Base-by-base conservation (phyloP, 2,797 vertebrate genomes). In the Pipistrellus pipistrellus region DNA sequence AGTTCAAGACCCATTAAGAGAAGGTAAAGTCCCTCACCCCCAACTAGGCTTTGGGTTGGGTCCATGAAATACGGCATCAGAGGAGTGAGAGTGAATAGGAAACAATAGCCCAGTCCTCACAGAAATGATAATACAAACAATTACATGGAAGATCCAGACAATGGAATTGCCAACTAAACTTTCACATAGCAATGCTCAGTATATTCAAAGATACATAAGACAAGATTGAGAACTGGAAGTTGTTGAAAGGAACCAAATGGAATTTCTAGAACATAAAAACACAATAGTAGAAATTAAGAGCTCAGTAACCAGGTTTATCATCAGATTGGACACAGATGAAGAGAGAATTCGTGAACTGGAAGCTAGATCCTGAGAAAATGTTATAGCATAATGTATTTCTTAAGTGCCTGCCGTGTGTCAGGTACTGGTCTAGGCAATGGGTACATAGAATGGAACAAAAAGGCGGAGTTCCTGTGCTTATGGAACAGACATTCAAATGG, bases 221-320 rank as follows among this genome's bases (percentile, higher is more conserved):
- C 7, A 89, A 88, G 75, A 85, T 8, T 23, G 38, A 69, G 30
- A 78, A 41, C 48, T 76, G 17, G 57, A 94, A 66, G 48, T 76
- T 44, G 48, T 20, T 57, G 66, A 13, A 51, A 87, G 76, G 17
- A 62, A 55, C 21, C 12, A 75, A 76, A 75, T 76, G 62, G 38
- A 85, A 92, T 86, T 83, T 82, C 55, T 20, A 44, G 15, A 83
- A 59, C 46, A 55, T 64, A 92, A 51, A 95, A 89, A 78, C 38
- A 25, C 17, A 91, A 85, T 27, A 55, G 62, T 59, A 88, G 35
- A 68, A 55, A 72, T 57, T 51, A 86, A 77, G 59, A 77, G 41
- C 6, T 13, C 48, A 53, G 6, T 32, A 23, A 32, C 32, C n/a
- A 90, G 53, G 53, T 53, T 53, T 57, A 35, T 73, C 30, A 84